Evolutionary conservation across 2,113 vertebrate species (phyloP).

Genomic region (Callipepla californica): DNA sequence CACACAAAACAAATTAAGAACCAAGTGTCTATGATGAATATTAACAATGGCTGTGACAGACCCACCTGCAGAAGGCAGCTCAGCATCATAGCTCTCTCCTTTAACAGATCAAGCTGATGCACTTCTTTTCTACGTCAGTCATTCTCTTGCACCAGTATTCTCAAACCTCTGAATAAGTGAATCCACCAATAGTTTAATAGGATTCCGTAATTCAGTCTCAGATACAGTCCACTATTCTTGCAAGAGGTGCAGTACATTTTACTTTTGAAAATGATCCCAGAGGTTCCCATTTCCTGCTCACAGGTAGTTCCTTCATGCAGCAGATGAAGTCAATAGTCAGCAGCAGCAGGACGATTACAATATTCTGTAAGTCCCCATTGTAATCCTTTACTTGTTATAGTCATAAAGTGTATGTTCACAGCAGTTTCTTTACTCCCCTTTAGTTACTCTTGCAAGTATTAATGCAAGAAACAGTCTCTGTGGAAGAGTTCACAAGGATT

Average conservation of each 20-base stretch:
- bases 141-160: background rate
- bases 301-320: background rate
- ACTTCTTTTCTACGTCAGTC: background rate
- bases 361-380: background rate
- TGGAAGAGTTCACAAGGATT: background rate
- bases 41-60: background rate
- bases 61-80: background rate
- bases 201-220: background rate
- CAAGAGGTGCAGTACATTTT: background rate
- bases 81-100: background rate
- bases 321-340: background rate
- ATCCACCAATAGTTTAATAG: background rate
- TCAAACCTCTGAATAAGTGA: background rate
- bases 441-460: slow-evolving; percentile 33
- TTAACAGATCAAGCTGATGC: background rate
- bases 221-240: background rate
- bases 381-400: background rate
- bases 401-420: background rate
- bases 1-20: background rate
- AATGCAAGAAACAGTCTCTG: background rate
- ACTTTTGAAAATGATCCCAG: background rate
- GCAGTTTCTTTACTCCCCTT: background rate
- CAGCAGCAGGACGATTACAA: background rate
- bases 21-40: background rate
- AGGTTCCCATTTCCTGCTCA: background rate